Percentiles rank a stretch among this genome's conserved stretches.
Conservation (phyloP, 2,888 invertebrate species). For the Eudasyphora cyanicolor region DNA sequence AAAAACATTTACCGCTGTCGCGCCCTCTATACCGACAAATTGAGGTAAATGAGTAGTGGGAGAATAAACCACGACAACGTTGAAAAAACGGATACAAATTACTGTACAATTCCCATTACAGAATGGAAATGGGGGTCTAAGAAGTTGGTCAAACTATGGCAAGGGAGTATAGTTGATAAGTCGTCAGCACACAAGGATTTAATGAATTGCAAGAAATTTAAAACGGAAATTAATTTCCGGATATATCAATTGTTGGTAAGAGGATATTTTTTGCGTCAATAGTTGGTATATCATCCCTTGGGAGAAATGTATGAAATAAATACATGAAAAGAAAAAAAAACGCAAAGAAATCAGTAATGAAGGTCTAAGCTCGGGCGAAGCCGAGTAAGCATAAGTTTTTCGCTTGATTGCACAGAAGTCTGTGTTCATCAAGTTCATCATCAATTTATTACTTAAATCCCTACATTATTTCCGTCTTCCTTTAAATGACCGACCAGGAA, state of each 20-base stretch:
- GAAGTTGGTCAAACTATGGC: not conserved
- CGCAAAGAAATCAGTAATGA: too few species aligned
- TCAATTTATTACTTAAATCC: too few species aligned
- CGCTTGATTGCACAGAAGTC: too few species aligned
- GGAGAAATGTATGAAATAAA: too few species aligned
- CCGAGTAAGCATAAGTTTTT: too few species aligned
- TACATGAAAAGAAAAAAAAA: too few species aligned
- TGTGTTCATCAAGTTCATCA: too few species aligned
- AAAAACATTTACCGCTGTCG: conserved; percentile 44
- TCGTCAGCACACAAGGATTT: not conserved
- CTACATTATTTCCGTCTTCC: too few species aligned
- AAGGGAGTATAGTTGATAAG: not conserved
- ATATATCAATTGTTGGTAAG: not conserved
- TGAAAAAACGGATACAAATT: conserved; percentile 27
- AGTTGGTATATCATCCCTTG: too few species aligned
- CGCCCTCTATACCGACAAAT: too few species aligned
- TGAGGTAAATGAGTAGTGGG: conserved; percentile 49
- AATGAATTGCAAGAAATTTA: not conserved
- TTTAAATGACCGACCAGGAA: not conserved
- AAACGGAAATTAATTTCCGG: conserved; percentile 3
- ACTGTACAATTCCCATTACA: conserved; percentile 35
- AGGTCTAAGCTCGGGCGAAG: too few species aligned
- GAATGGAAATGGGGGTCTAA: not conserved
- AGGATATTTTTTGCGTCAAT: conserved; percentile 1
- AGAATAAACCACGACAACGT: too few species aligned